Conservation (phyloP, 2,113 vertebrate genomes). For the Clupea harengus region DNA sequence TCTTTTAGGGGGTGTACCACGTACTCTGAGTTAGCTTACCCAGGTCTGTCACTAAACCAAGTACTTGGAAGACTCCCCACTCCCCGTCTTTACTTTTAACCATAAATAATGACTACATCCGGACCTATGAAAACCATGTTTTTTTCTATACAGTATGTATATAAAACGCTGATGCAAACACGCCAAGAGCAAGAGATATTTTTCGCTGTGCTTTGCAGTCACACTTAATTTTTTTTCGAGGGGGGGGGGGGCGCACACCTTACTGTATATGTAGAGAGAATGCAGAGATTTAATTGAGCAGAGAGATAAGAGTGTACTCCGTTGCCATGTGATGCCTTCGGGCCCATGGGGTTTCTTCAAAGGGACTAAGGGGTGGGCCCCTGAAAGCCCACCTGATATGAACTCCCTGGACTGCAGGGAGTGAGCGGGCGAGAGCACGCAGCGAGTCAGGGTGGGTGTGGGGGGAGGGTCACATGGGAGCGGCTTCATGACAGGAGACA, state of each 20-base stretch:
- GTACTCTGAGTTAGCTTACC: too few species aligned
- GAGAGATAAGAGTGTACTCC: background rate
- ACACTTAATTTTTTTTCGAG: background rate
- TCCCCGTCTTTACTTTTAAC: background rate
- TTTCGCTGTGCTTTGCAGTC: background rate
- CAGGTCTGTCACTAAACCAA: too few species aligned
- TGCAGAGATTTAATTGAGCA: background rate
- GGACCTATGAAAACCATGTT: background rate
- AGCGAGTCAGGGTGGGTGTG: slow-evolving; percentile 41
- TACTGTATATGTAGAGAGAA: background rate
- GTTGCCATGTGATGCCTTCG: background rate
- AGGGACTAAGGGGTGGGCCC: slow-evolving; percentile 36
- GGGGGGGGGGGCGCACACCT: background rate
- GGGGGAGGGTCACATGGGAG: slow-evolving; percentile 61
- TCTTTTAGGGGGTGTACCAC: too few species aligned
- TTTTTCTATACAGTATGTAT: background rate
- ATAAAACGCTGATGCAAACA: background rate
- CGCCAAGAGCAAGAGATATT: background rate
- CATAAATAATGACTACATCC: background rate
- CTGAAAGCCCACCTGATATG: slow-evolving; percentile 62
- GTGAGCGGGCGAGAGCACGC: background rate
- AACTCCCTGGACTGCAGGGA: slow-evolving; percentile 63
- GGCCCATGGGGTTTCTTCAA: background rate
- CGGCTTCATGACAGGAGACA: slow-evolving; percentile 63
- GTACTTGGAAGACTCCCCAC: too few species aligned